phyloP scores from a whole-genome alignment of 2,888 invertebrate genomes.

The Apodemia zela region DNA sequence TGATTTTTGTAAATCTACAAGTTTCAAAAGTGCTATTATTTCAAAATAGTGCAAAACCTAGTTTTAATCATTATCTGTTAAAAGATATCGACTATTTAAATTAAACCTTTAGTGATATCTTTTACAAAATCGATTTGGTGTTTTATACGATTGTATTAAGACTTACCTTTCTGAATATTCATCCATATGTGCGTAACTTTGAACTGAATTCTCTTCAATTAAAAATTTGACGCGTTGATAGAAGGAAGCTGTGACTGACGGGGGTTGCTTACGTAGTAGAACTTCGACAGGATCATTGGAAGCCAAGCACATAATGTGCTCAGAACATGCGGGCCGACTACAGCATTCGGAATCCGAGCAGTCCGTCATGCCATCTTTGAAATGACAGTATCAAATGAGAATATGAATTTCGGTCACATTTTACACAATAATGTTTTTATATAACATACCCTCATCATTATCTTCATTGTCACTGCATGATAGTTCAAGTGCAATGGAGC shows the following conservation, averaged over 20 bases:
- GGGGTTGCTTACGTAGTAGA: slow-evolving; percentile 96
- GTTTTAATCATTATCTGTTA: slow-evolving; percentile 57
- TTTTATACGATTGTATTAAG: slow-evolving; percentile 35
- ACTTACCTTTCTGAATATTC: slow-evolving; percentile 99
- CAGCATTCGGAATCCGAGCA: slow-evolving; percentile 99
- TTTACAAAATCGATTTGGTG: slow-evolving; percentile 71
- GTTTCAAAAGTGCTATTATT: slow-evolving; percentile 72
- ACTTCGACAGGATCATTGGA: slow-evolving; percentile 98
- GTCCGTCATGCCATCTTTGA: slow-evolving; percentile 97
- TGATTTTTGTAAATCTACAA: slow-evolving; percentile 68
- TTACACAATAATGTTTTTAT: slow-evolving; percentile 5
- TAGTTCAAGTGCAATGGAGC: slow-evolving; percentile 95
- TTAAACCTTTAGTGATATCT: slow-evolving; percentile 49
- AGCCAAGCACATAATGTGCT: slow-evolving; percentile 96
- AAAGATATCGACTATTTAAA: slow-evolving; percentile 53
- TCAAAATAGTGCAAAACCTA: slow-evolving; percentile 66
- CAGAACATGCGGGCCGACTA: slow-evolving; percentile 90
- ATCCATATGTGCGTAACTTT: slow-evolving; percentile 98
- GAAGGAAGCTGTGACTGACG: slow-evolving; percentile 97
- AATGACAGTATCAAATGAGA: slow-evolving; percentile 56
- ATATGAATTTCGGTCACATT: not conserved
- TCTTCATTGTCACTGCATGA: slow-evolving; percentile 97
- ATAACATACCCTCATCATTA: slow-evolving; percentile 94
- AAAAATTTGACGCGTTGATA: slow-evolving; percentile 98
- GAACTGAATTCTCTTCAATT: slow-evolving; percentile 98